Evolutionary conservation across 2,888 invertebrate species (phyloP).

Genomic region (Pterostichus niger): DNA sequence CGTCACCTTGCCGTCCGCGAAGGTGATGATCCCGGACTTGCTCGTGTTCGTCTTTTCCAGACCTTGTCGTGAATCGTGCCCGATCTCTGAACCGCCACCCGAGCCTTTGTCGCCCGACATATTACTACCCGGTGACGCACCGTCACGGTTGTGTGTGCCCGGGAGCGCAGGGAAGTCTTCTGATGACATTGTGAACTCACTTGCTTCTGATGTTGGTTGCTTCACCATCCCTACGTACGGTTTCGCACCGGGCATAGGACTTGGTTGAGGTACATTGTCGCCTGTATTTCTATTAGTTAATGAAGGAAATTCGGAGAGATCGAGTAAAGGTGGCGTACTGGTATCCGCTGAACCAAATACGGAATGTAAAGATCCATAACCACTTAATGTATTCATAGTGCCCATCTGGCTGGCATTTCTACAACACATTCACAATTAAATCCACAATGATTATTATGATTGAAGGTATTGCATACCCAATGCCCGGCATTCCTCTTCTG

Average conservation of each 20-base stretch:
- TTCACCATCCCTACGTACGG: constrained; percentile 98
- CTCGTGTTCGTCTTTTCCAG: constrained; percentile 34
- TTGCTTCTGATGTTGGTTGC: constrained; percentile 94
- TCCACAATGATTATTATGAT: not conserved
- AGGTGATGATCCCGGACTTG: constrained; percentile 91
- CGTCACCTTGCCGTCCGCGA: constrained; percentile 97
- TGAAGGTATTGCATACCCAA: constrained; percentile 76
- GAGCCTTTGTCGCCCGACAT: constrained; percentile 77
- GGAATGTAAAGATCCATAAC: constrained; percentile 84
- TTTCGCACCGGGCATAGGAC: constrained; percentile 94
- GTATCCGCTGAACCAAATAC: constrained; percentile 89
- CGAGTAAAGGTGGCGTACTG: constrained; percentile 91
- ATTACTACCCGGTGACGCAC: constrained; percentile 83
- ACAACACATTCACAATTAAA: constrained; percentile 12
- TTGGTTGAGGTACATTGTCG: constrained; percentile 87
- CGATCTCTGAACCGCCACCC: constrained; percentile 75
- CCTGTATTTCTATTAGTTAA: constrained; percentile 87
- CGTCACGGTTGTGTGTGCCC: constrained; percentile 89
- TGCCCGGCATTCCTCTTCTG: constrained; percentile 81
- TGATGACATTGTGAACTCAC: constrained; percentile 98
- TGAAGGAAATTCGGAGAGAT: constrained; percentile 95
- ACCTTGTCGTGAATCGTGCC: constrained; percentile 73
- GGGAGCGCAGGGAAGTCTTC: constrained; percentile 99
- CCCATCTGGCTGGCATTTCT: constrained; percentile 69
- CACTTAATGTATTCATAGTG: constrained; percentile 83